A percentile compares a stretch with the other conserved stretches of the same genome.
Evolutionary conservation across 2,888 invertebrate species (phyloP).

Genomic region (Philaethria dido): DNA sequence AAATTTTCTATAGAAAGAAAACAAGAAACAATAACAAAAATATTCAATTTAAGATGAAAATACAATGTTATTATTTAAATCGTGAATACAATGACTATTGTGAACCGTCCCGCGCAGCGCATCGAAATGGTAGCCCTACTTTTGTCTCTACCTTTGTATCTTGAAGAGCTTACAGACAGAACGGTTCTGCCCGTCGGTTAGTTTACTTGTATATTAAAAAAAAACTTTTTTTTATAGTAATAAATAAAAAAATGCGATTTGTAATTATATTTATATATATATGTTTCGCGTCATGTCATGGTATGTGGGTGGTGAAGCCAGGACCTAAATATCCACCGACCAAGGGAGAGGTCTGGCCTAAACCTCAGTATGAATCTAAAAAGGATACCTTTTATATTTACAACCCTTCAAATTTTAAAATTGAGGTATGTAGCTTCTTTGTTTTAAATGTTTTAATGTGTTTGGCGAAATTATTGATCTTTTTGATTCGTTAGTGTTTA

Average conservation of each 20-base stretch:
- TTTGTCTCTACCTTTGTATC: conserved; percentile 10
- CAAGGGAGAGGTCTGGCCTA: conserved; percentile 88
- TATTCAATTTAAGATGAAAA: conserved; percentile 9
- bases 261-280: conserved; percentile 23
- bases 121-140: conserved; percentile 10
- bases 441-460: neutral
- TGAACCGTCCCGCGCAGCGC: conserved; percentile 16
- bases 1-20: neutral
- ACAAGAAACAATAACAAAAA: conserved; percentile 7
- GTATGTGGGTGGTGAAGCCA: conserved; percentile 55
- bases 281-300: conserved; percentile 22
- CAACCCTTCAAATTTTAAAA: conserved; percentile 72
- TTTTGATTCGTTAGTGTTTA: neutral
- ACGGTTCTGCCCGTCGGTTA: conserved; percentile 5
- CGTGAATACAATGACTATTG: conserved; percentile 17
- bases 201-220: neutral
- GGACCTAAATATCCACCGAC: conserved; percentile 82
- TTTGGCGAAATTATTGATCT: conserved; percentile 34
- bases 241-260: conserved; percentile 19
- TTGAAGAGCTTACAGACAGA: conserved; percentile 12
- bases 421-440: conserved; percentile 65
- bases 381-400: conserved; percentile 68
- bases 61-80: conserved; percentile 18
- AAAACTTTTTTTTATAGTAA: neutral
- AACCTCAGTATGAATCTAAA: conserved; percentile 81